Conservation (phyloP, 2,888 invertebrate genomes). For the Drosophila vallismaia region DNA sequence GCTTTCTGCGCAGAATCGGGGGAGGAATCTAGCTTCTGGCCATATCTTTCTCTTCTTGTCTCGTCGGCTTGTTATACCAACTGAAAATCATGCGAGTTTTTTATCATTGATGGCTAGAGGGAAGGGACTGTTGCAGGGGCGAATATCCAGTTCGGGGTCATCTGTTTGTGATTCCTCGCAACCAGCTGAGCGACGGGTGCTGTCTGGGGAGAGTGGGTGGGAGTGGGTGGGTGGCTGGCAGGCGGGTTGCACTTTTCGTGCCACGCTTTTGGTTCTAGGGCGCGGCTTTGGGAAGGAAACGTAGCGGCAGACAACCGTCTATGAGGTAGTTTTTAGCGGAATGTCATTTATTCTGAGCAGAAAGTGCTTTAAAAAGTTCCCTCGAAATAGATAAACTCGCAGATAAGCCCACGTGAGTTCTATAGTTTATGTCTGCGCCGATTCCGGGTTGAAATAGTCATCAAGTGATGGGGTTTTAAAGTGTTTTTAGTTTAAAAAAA, state of each 20-base stretch:
- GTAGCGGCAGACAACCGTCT: no score
- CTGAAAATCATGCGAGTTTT: slow-evolving; percentile 80
- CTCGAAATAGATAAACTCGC: slow-evolving; percentile 13
- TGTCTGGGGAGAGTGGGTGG: not conserved
- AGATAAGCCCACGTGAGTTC: slow-evolving; percentile 4
- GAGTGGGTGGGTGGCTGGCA: not conserved
- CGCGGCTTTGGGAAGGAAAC: slow-evolving; percentile 58
- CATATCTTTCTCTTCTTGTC: slow-evolving; percentile 43
- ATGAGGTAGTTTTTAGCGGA: no score
- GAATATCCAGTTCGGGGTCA: slow-evolving; percentile 54
- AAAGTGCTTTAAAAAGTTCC: slow-evolving; percentile 5
- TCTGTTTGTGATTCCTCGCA: slow-evolving; percentile 54
- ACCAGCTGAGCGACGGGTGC: slow-evolving; percentile 51
- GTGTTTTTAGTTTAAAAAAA: no score
- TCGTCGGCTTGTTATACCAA: slow-evolving; percentile 70
- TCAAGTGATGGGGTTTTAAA: no score
- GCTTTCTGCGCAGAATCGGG: slow-evolving; percentile 44
- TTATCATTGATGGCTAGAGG: slow-evolving; percentile 25
- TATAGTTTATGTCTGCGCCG: no score
- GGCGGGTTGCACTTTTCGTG: slow-evolving; percentile 17
- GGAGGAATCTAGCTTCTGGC: slow-evolving; percentile 11
- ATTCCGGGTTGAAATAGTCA: no score
- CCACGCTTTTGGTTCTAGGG: slow-evolving; percentile 52
- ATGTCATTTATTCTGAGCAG: slow-evolving; percentile 29
- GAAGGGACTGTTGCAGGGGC: not conserved